Conservation (phyloP, 2,113 vertebrate genomes). For the Falcunculus frontatus region DNA sequence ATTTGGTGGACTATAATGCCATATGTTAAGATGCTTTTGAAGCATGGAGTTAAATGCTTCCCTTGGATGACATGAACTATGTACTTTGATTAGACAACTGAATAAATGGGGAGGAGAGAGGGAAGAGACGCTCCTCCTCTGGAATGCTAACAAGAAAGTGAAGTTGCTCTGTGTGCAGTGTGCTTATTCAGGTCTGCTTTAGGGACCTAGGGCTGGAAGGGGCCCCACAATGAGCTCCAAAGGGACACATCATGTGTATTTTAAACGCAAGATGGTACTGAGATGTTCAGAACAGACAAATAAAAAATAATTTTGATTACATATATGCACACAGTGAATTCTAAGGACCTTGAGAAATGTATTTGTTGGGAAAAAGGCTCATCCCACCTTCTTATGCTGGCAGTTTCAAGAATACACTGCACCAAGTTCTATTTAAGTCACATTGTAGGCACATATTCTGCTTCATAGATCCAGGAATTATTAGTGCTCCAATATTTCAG, state of each 20-base stretch:
- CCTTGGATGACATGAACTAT: background rate
- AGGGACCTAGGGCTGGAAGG: background rate
- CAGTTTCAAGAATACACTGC: background rate
- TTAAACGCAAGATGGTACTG: background rate
- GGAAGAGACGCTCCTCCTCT: background rate
- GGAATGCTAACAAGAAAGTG: background rate
- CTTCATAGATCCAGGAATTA: background rate
- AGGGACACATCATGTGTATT: background rate
- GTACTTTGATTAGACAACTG: background rate
- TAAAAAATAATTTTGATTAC: background rate
- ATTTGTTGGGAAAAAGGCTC: background rate
- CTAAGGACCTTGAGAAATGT: background rate
- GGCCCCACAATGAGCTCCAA: background rate
- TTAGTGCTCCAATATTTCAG: background rate
- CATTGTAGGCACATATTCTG: background rate
- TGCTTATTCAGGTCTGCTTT: background rate
- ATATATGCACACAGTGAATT: background rate
- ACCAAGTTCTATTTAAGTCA: background rate
- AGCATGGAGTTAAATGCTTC: background rate
- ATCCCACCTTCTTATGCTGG: background rate
- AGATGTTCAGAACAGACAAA: background rate
- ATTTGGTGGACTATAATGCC: background rate
- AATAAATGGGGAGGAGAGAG: background rate
- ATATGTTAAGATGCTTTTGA: background rate
- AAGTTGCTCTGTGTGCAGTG: background rate